Evolutionary conservation across 2,888 invertebrate species (phyloP).

Genomic region (Rugalucina vietnamica): DNA sequence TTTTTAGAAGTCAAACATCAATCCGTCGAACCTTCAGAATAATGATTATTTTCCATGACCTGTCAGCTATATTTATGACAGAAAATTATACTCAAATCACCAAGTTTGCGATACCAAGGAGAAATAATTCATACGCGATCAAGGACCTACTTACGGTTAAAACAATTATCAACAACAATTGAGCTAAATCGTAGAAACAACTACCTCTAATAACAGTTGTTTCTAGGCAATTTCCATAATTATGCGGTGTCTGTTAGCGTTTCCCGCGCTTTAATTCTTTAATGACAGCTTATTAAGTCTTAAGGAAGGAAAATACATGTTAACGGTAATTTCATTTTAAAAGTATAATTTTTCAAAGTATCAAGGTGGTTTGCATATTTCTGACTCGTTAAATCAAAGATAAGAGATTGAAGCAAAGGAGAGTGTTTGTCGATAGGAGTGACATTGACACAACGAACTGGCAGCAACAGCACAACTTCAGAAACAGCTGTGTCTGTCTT

Average conservation of each 20-base stretch:
- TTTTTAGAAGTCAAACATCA: no score
- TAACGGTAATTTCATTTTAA: not conserved
- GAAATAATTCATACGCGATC: not conserved
- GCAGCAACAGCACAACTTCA: no score
- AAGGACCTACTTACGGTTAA: not conserved
- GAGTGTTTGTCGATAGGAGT: no score
- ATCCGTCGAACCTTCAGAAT: no score
- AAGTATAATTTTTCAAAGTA: not conserved
- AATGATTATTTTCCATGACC: no score
- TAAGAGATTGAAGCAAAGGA: no score
- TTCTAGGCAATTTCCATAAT: slow-evolving; percentile 11
- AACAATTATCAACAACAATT: not conserved
- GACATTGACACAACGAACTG: no score
- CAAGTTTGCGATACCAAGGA: no score
- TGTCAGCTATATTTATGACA: no score
- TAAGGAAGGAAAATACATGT: not conserved
- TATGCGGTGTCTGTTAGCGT: not conserved
- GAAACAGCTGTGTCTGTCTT: no score
- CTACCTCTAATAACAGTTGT: not conserved
- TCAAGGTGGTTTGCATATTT: not conserved
- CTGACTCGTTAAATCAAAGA: no score
- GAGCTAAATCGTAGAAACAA: not conserved
- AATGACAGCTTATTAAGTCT: slow-evolving; percentile 4
- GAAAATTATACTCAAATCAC: no score
- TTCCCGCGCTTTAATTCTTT: not conserved